Evolutionary conservation across 2,888 invertebrate genomes (phyloP), one percentile per base, ranked within the genome.

Genomic region (Nemotelus pantherinus): DNA sequence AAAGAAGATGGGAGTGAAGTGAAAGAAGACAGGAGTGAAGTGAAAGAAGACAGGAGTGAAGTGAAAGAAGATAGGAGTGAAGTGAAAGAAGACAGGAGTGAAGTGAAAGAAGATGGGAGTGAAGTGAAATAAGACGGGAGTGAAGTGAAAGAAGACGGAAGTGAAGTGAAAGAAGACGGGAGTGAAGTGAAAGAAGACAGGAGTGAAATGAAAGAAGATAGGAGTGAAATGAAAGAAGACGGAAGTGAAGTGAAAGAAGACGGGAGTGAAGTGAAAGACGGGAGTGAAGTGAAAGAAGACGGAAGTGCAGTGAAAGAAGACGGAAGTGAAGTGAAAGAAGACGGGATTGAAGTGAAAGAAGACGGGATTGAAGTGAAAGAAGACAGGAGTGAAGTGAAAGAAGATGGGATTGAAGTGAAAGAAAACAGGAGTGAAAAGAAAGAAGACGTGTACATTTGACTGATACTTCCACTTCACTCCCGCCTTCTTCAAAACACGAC

Each of bases 181-280:
- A 75, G 57, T 77, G 44, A 80, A 72, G 80, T 47, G 67, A 72
- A 45, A 45, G 79, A 63, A 68, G 55, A 79, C 58, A 77, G 64
- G 68, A 25, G 76, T 5, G 43, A 79, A 55, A 25, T 57, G 60
- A 67, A 53, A 39, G 47, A 63, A 77, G 68, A 67, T 50, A 79
- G 76, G 41, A 60, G n/a, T 7, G 60, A 39, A 5, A 60, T 4
- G 60, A 60, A 39, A n/a, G 4, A 60, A 60, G n/a, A 60, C 7
- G 60, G n/a, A 60, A 60, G 60, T 25, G 60, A n/a, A 39, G 4
- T 25, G 6, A 60, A 39, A 39, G n/a, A 60, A 60, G n/a, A 60
- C 5, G n/a, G n/a, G n/a, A n/a, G n/a, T n/a, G 25, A 25, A 25
- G 25, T 25, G 25, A 25, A 25, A 25, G 25, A 25, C 25, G 1